Percentiles rank a stretch among this genome's conserved stretches.
Evolutionary conservation across 2,888 invertebrate species (phyloP).

Genomic region (Leptodirus hochenwartii): DNA sequence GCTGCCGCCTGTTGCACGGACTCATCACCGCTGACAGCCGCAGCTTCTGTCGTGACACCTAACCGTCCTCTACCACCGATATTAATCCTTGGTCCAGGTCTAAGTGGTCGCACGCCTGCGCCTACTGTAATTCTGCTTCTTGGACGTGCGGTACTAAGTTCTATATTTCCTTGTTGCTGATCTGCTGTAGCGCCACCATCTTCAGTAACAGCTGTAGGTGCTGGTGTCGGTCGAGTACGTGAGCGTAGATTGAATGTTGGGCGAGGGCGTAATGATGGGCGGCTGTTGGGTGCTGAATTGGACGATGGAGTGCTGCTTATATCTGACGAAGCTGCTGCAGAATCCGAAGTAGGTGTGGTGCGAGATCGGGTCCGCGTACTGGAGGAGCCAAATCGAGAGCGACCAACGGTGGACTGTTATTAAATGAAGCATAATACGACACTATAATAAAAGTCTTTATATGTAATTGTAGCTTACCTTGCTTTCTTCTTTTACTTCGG

Average conservation of each 20-base stretch:
- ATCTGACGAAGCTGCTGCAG: constrained; percentile 28
- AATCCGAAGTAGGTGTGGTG: constrained; percentile 22
- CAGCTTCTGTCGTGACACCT: constrained; percentile 19
- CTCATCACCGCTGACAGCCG: constrained; percentile 20
- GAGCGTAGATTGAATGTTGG: constrained; percentile 25
- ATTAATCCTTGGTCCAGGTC: constrained; percentile 48
- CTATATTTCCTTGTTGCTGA: constrained; percentile 11
- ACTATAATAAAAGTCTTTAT: background rate
- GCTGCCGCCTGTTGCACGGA: constrained; percentile 20
- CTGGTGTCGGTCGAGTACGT: constrained; percentile 18
- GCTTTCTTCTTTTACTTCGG: constrained; percentile 25
- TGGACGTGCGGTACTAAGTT: constrained; percentile 16
- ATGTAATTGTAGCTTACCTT: constrained; percentile 21
- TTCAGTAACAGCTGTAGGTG: constrained; percentile 16
- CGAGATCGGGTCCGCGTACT: constrained; percentile 26
- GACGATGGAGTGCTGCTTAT: constrained; percentile 23
- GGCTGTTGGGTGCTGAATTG: constrained; percentile 21
- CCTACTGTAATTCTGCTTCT: constrained; percentile 23
- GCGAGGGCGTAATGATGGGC: constrained; percentile 29
- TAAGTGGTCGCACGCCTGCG: constrained; percentile 33
- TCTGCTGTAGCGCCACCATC: constrained; percentile 14
- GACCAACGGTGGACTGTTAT: constrained; percentile 17
- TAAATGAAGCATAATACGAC: background rate
- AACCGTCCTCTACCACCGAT: constrained; percentile 31
- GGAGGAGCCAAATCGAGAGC: constrained; percentile 21